A percentile compares a stretch with the other conserved stretches of the same genome.
These are phyloP conservation scores for Acanthis flammea DNA, from an alignment of 2,797 vertebrate species.

Conservation along the genomic window DNA sequence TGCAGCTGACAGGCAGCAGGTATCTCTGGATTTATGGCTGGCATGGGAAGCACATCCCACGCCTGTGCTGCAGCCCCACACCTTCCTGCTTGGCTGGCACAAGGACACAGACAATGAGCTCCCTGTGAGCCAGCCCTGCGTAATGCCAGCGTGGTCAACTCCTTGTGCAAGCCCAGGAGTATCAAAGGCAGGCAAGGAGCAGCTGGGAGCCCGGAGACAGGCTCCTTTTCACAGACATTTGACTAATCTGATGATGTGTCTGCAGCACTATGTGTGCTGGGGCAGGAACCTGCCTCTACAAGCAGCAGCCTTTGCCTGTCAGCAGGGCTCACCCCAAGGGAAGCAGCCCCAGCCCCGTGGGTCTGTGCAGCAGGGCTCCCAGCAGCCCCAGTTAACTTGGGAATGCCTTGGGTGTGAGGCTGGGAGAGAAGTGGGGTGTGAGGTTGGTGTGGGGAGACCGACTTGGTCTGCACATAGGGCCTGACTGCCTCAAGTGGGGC, in stretches of 20 bases:
- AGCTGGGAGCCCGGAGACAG: neutral
- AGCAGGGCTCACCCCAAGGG: slow-evolving; percentile 4
- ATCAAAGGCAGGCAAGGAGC: slow-evolving; percentile 43
- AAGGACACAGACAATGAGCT: neutral
- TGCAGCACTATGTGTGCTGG: neutral
- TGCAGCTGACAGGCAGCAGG: neutral
- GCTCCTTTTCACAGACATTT: slow-evolving; percentile 9
- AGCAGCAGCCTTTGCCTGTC: slow-evolving; percentile 18
- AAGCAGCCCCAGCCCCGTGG: neutral
- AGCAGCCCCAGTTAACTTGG: neutral
- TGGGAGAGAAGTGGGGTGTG: neutral
- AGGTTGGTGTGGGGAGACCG: fast-evolving
- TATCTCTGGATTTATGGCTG: neutral
- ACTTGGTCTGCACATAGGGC: neutral
- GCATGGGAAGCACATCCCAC: neutral
- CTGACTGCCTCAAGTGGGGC: neutral
- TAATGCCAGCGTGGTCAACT: neutral
- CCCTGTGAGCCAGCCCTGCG: neutral
- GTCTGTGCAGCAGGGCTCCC: neutral
- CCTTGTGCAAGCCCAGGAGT: slow-evolving; percentile 22
- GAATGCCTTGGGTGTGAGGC: neutral
- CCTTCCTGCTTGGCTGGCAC: neutral
- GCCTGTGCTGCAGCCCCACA: neutral
- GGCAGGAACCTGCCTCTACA: slow-evolving; percentile 40
- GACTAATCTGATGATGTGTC: slow-evolving; percentile 44